Evolutionary conservation across 2,888 invertebrate genomes (phyloP), one percentile per base, ranked within the genome.

Genomic region (Mimumesa dahlbomi): DNA sequence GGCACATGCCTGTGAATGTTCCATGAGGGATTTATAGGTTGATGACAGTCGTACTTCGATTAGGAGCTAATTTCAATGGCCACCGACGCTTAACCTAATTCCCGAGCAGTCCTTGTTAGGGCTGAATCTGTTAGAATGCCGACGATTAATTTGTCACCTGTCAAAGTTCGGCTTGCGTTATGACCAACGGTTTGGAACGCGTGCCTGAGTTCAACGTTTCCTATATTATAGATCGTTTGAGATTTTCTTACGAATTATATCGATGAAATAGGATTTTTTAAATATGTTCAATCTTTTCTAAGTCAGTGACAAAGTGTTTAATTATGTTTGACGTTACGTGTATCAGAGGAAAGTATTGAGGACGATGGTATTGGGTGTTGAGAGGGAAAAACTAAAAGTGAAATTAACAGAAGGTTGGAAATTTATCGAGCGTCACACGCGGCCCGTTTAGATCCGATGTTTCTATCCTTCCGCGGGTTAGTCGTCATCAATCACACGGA

Each of bases 401-500:
- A n/a, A n/a, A n/a, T n/a, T 25, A 57, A 34, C 40, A 29, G 42
- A 43, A 49, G 57, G 49, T 19, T 31, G 13, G 40, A 40, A 64
- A 65, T 71, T 67, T 63, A 68, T 73, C 56, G 68, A 46, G 49
- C 53, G 68, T 73, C 74, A 59, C 45, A 48, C 19, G 46, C 29
- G 57, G 31, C n/a, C 57, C 16, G 19, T 19, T n/a, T 49, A 66
- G 42, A 56, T 63, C 43, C 46, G 49, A 36, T 54, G 43, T 70
- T 53, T 64, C 63, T 34, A 57, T 61, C 61, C 36, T 49, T 50
- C 21, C 22, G 34, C 21, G 36, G 22, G 3, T 5, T 25, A 42
- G 75, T 73, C 74, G 64, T 69, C 74, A 74, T 75, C 70, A 56
- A 70, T 75, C 74, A 70, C 57, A 19, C 52, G 63, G 56, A 66